Percentiles rank a stretch among this genome's conserved stretches.
phyloP scores from a whole-genome alignment of 2,888 invertebrate species.

The Scaptomyza parva region DNA sequence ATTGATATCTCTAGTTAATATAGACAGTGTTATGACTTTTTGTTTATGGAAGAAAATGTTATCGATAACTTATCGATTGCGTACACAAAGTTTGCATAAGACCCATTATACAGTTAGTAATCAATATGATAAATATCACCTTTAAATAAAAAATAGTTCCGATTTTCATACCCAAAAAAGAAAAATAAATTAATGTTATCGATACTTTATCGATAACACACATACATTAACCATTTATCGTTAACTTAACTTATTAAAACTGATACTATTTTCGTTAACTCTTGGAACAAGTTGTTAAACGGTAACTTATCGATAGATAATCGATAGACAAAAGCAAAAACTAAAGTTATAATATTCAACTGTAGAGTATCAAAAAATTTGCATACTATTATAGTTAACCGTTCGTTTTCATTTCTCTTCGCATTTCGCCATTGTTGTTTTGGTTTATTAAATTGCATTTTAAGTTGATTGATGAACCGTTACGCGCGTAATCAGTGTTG shows the following conservation, averaged over 20 bases:
- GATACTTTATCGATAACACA: background rate
- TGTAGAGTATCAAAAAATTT: background rate
- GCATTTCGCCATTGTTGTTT: too few relatives aligned
- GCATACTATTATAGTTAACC: background rate
- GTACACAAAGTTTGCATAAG: background rate
- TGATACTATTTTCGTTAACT: too few relatives aligned
- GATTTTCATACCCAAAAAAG: background rate
- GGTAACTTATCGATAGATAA: background rate
- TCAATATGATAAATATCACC: too few relatives aligned
- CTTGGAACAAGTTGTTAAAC: too few relatives aligned
- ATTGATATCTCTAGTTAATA: too few relatives aligned
- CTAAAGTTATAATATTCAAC: background rate
- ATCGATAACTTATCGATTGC: background rate
- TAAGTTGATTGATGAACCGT: conserved; percentile 47
- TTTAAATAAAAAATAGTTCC: too few relatives aligned
- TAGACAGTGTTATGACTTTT: too few relatives aligned
- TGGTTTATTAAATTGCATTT: conserved; percentile 36
- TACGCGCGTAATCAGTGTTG: conserved; percentile 35
- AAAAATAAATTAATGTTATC: background rate
- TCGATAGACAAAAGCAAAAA: background rate
- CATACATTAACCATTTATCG: background rate
- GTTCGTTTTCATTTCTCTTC: background rate
- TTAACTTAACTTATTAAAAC: too few relatives aligned
- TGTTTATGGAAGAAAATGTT: conserved; percentile 11
- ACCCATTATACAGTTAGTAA: background rate